Base-by-base conservation (phyloP, 2,888 invertebrate species). In the Meteorus cinctellus region DNA sequence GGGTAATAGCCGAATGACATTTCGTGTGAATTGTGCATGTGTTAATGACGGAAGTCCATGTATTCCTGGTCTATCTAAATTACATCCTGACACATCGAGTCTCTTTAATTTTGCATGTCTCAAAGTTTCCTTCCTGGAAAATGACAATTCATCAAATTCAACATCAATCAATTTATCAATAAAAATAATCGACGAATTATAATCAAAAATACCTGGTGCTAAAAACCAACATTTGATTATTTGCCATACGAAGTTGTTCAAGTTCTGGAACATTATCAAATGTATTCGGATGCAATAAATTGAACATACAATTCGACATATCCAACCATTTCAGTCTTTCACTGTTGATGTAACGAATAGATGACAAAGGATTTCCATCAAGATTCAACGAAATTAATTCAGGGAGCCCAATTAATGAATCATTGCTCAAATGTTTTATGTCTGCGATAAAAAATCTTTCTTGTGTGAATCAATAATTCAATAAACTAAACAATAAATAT, bases 351-450 rank as follows among this genome's bases (percentile, higher is more conserved):
- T 82, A 82, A 45, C 83, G 77, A 77, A 89, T 79, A 19, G 71
- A 80, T 79, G 82, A 85, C 82, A 89, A 80, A 51, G 88, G 92
- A 83, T 95, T 95, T 81, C 92, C 91, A 4, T 92, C 91, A 79
- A 96, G 91, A 84, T 94, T 94, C 59, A 96, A 91, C 83, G 93
- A 93, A 36, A 92, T 92, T 78, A 95, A 90, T 77, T 92, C 90
- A 48, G 93, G 92, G 80, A 95, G 86, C 34, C 92, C 92, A 66
- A 90, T 89, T 82, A 94, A 92, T 90, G 94, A 93, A 75, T 91
- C 91, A 73, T 93, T 93, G 76, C 92, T 93, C 73, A 96, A 91
- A 71, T 92, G 91, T 82, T 90, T 91, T 70, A 96, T 84, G 59
- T 62, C 88, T 88, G 60, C 2, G 69, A 51, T 0, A 34, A 45